phyloP scores from a whole-genome alignment of 2,113 vertebrate genomes.

The Dryoscopus gambensis region DNA sequence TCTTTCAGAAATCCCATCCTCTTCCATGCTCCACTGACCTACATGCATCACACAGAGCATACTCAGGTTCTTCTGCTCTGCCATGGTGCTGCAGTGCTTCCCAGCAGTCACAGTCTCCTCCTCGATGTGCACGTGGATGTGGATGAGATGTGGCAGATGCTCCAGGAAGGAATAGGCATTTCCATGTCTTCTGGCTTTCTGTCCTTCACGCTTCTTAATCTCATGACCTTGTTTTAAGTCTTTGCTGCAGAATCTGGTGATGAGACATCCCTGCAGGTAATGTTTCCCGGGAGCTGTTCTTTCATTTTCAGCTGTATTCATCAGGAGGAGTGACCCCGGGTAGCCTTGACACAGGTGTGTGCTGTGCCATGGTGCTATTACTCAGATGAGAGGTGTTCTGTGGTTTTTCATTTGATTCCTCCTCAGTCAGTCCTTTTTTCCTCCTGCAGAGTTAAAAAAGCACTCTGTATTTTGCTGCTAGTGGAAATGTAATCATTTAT shows the following conservation, averaged over 20 bases:
- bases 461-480: neutral
- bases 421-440: neutral
- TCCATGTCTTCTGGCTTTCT: neutral
- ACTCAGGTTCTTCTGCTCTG: neutral
- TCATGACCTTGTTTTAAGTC: neutral
- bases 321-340: neutral
- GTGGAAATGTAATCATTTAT: neutral
- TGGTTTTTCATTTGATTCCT: neutral
- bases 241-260: neutral
- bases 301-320: neutral
- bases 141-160: neutral
- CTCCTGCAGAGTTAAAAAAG: neutral
- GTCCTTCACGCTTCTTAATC: neutral
- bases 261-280: neutral
- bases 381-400: neutral
- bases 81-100: neutral
- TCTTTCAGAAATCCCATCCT: neutral
- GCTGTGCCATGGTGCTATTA: neutral
- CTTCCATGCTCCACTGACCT: neutral
- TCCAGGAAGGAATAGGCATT: neutral
- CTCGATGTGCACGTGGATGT: fast-evolving
- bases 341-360: neutral
- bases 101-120: neutral
- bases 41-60: neutral
- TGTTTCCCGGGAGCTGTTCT: neutral